phyloP scores from a whole-genome alignment of 1,140 invertebrate species.

The Temnothorax curvispinosus region DNA sequence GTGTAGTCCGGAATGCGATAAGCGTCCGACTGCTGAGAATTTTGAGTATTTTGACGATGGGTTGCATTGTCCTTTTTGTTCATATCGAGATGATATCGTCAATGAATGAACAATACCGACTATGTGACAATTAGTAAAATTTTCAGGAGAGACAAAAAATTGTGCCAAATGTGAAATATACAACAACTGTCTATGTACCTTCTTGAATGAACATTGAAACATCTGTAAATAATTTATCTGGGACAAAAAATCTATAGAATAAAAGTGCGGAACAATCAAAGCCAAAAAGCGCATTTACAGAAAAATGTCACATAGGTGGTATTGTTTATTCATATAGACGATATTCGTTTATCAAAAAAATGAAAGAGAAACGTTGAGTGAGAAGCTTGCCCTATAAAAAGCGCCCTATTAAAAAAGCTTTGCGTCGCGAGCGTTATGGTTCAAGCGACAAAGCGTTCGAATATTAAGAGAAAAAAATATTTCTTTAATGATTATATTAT shows the following conservation, averaged over 20 bases:
- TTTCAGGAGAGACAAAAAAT: too few species aligned
- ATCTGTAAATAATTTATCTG: too few species aligned
- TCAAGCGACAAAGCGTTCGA: background rate
- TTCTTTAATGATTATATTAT: background rate
- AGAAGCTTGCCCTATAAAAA: background rate
- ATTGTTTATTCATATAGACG: background rate
- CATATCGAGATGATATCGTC: background rate
- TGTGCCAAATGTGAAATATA: too few species aligned
- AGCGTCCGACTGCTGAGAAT: constrained; percentile 65
- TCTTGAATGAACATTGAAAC: too few species aligned
- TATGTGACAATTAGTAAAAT: too few species aligned
- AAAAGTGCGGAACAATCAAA: too few species aligned
- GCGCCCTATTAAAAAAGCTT: background rate
- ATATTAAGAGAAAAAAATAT: background rate
- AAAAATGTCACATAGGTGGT: too few species aligned
- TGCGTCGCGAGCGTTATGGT: background rate
- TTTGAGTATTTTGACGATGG: constrained; percentile 72
- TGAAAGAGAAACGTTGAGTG: background rate
- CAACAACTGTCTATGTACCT: too few species aligned
- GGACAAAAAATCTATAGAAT: too few species aligned
- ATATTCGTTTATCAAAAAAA: background rate
- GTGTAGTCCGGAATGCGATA: constrained; percentile 69
- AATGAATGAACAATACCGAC: too few species aligned
- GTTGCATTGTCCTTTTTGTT: background rate
- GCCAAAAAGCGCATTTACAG: too few species aligned